Evolutionary conservation across 2,113 vertebrate species (phyloP).

Genomic region (Carettochelys insculpta): DNA sequence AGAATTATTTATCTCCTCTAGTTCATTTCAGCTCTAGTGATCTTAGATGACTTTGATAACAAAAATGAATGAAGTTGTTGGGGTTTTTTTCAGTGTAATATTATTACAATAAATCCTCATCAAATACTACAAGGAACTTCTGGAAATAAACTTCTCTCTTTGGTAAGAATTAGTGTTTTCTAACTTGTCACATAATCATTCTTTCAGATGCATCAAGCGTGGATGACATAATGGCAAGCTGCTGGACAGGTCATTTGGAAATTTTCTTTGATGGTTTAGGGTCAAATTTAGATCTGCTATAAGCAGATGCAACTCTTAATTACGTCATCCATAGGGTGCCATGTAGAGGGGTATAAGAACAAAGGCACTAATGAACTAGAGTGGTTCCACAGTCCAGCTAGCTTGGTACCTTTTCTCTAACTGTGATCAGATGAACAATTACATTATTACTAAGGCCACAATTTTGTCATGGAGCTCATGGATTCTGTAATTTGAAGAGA

Average conservation of each 20-base stretch:
- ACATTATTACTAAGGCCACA: background rate
- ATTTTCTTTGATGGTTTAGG: background rate
- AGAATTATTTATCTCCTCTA: background rate
- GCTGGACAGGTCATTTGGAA: background rate
- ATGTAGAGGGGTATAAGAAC: background rate
- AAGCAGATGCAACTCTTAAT: background rate
- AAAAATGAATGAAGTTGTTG: background rate
- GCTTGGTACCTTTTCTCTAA: background rate
- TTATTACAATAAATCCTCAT: background rate
- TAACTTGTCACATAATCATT: background rate
- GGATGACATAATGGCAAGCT: rapidly evolving
- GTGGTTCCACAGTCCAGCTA: background rate
- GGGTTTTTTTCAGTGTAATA: background rate
- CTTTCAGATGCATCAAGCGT: background rate
- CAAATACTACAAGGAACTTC: background rate
- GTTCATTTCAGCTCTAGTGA: background rate
- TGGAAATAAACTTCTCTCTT: background rate
- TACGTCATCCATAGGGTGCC: background rate
- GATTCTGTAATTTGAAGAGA: too few relatives aligned
- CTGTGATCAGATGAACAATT: background rate
- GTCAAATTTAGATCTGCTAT: background rate
- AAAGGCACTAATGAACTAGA: background rate
- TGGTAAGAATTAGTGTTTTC: background rate
- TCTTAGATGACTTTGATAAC: background rate
- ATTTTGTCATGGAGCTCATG: too few relatives aligned